Percentiles rank a stretch among this genome's conserved stretches.
These are phyloP conservation scores for Lutraria rhynchaena DNA, from an alignment of 1,140 invertebrate genomes.

Conservation along the genomic window DNA sequence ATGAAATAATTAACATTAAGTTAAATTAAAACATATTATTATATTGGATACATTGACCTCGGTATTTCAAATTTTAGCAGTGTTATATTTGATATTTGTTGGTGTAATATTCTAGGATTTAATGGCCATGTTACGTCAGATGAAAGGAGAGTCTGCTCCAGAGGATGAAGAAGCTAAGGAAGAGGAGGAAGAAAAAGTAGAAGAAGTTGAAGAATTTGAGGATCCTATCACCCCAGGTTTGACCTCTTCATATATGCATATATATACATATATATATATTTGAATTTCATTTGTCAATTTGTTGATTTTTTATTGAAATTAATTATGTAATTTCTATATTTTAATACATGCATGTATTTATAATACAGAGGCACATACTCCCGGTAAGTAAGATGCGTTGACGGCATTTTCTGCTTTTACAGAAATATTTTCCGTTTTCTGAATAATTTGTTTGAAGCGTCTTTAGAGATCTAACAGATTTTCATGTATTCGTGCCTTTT, in stretches of 20 bases:
- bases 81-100: too few species aligned
- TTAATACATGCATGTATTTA: not conserved
- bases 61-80: too few species aligned
- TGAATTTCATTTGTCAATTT: not conserved
- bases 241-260: not conserved
- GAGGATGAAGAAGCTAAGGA: conserved; percentile 31
- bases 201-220: conserved; percentile 54
- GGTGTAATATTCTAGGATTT: conserved; percentile 12
- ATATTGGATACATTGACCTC: too few species aligned
- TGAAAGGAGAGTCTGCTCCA: conserved; percentile 36
- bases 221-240: conserved; percentile 56
- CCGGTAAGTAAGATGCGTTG: not conserved
- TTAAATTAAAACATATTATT: too few species aligned
- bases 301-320: not conserved
- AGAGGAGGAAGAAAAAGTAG: conserved; percentile 53
- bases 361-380: not conserved
- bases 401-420: too few species aligned
- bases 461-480: too few species aligned
- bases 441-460: too few species aligned
- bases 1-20: too few species aligned
- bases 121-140: conserved; percentile 52
- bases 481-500: too few species aligned
- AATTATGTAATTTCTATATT: not conserved
- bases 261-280: not conserved
- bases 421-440: too few species aligned